Base-by-base conservation (phyloP, 2,888 invertebrate genomes). In the Xestia rhomboidea region DNA sequence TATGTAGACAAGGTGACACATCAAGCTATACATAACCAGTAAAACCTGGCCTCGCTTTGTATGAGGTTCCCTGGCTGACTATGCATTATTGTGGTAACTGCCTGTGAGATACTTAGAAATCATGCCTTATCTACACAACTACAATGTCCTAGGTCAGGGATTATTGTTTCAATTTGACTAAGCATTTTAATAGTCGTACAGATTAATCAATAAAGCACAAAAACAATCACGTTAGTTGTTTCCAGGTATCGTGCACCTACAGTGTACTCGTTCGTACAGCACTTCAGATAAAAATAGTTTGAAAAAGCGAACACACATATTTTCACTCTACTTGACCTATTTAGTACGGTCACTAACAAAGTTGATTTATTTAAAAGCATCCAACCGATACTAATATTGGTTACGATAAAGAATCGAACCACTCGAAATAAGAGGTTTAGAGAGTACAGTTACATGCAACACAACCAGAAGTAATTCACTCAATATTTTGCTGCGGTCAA, bases 251-350 rank as follows among this genome's bases (percentile, higher is more conserved):
- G 64, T n/a, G 38, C 73, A 69, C 68, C 49, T 63, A 67, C 62
- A 46, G 62, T 68, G 75, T 72, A 81, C 73, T 69, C 82, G 49
- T 60, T 74, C 71, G 60, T 57, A 85, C 44, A 76, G 68, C 73
- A 82, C 74, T 85, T 85, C 73, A 77, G 71, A 77, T 85, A 84
- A 67, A 74, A 84, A 84, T 84, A 84, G 77, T 74, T 74, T 72
- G 66, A 82, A 84, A 83, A 84, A 82, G 63, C 82, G 77, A 74
- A 66, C 85, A 75, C 57, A 66, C 30, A 75, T n/a, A n/a, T 77
- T 83, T 82, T 82, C 66, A 81, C 46, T 81, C 76, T 44, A 85
- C 77, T 77, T 85, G 83, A 83, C 83, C 83, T 82, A 83, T 82
- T 72, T 81, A 82, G 21, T 77, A 76, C 77, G 64, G 74, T 77